A percentile compares a stretch with the other conserved stretches of the same genome.
Evolutionary conservation across 2,888 invertebrate genomes (phyloP).

Genomic region (Agrypnus murinus): DNA sequence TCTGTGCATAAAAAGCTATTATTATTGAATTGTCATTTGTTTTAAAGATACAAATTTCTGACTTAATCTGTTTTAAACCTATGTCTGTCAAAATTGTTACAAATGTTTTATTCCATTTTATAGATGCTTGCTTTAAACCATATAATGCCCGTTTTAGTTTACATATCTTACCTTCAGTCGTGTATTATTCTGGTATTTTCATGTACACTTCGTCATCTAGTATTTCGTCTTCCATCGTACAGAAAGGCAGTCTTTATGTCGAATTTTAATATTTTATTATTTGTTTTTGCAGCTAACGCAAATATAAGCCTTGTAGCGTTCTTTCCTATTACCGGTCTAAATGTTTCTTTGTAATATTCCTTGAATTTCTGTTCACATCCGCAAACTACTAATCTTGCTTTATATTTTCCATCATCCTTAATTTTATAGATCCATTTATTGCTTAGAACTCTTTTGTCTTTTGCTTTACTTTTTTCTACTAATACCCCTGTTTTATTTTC

Average conservation of each 20-base stretch:
- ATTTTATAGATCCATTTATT: constrained; percentile 51
- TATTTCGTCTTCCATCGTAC: no score
- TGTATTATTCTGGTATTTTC: constrained; percentile 36
- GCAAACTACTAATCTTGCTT: constrained; percentile 15
- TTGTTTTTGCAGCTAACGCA: constrained; percentile 29
- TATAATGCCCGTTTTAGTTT: constrained; percentile 16
- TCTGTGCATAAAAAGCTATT: no score
- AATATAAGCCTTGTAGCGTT: constrained; percentile 22
- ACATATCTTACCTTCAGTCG: constrained; percentile 19
- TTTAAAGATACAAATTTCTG: no score
- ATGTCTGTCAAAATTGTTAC: no score
- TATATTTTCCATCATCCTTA: constrained; percentile 42
- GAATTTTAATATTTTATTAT: background rate
- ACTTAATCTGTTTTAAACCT: no score
- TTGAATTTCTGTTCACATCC: constrained; percentile 26
- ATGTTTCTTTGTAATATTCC: background rate
- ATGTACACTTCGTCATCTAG: constrained; percentile 33
- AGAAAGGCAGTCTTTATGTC: constrained; percentile 37
- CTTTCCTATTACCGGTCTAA: constrained; percentile 2
- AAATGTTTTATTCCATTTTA: no score
- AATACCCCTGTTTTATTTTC: constrained; percentile 48
- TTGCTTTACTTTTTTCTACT: constrained; percentile 32
- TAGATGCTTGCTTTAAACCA: background rate
- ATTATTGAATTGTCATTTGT: no score
- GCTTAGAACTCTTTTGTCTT: constrained; percentile 37